Percentiles rank a stretch among this genome's conserved stretches.
Evolutionary conservation across 2,888 invertebrate genomes (phyloP).

Genomic region (Athalia cordata): DNA sequence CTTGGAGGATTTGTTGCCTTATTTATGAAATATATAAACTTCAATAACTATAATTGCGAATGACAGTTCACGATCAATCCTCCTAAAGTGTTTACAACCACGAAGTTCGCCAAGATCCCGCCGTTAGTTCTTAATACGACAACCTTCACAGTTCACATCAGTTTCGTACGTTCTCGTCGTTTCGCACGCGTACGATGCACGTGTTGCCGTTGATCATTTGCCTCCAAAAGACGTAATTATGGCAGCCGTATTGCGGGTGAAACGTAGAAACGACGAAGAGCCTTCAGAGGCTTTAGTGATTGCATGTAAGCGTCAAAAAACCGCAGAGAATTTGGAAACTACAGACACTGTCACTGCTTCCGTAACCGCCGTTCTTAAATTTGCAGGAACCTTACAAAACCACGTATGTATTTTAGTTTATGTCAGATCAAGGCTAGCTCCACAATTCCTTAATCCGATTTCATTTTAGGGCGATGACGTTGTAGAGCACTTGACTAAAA

Average conservation of each 20-base stretch:
- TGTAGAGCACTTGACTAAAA: slow-evolving; percentile 66
- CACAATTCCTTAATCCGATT: not conserved
- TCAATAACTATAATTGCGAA: not conserved
- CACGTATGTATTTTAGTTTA: slow-evolving; percentile 74
- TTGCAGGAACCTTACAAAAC: slow-evolving; percentile 82
- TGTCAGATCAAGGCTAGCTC: not conserved
- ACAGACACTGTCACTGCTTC: slow-evolving; percentile 69
- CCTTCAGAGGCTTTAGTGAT: slow-evolving; percentile 83
- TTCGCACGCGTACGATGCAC: too few species aligned
- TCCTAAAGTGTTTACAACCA: not conserved
- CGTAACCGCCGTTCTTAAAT: slow-evolving; percentile 80
- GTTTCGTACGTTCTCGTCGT: too few species aligned
- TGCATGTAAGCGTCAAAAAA: slow-evolving; percentile 82
- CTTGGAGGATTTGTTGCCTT: not conserved
- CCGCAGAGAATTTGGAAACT: slow-evolving; percentile 66
- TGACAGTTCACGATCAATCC: slow-evolving; percentile 8
- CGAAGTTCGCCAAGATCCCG: not conserved
- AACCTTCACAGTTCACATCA: too few species aligned
- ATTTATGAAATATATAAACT: not conserved
- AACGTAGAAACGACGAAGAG: slow-evolving; percentile 82
- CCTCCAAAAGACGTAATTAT: slow-evolving; percentile 59
- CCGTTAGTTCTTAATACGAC: too few species aligned
- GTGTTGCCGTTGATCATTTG: too few species aligned
- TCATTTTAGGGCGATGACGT: slow-evolving; percentile 71
- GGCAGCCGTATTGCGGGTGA: slow-evolving; percentile 83